These are phyloP conservation scores for Puntigrus tetrazona DNA, from an alignment of 2,113 vertebrate species.

Conservation along the genomic window DNA sequence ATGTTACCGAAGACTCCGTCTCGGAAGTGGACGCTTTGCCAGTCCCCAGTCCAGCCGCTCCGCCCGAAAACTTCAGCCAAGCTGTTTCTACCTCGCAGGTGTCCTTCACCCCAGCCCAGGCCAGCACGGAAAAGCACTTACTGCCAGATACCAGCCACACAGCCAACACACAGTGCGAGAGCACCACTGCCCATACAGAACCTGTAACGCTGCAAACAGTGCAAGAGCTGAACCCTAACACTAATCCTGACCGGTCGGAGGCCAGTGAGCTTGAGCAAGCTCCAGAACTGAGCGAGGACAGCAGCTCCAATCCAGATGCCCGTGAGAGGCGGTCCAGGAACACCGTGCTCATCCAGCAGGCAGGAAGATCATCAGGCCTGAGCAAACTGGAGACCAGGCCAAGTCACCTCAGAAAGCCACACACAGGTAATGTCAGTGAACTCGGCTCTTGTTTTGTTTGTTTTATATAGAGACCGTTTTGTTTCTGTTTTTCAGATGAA, in stretches of 20 bases:
- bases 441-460: not conserved
- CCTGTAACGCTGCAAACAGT: conserved; percentile 63
- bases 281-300: conserved; percentile 66
- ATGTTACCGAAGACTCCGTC: conserved; percentile 89
- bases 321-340: conserved; percentile 65
- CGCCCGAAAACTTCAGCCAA: conserved; percentile 71
- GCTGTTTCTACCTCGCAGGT: conserved; percentile 79
- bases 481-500: not conserved
- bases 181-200: conserved; percentile 54
- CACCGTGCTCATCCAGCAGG: conserved; percentile 66
- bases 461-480: not conserved
- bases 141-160: conserved; percentile 70
- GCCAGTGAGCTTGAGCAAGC: conserved; percentile 67
- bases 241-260: conserved; percentile 56
- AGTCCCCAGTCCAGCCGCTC: conserved; percentile 74
- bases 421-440: conserved; percentile 66
- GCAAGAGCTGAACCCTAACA: conserved; percentile 32
- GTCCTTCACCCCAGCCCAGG: conserved; percentile 69
- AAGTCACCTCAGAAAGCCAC: conserved; percentile 75
- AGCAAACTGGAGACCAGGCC: conserved; percentile 73
- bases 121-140: conserved; percentile 63
- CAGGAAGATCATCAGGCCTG: conserved; percentile 63
- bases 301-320: conserved; percentile 68
- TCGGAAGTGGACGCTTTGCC: conserved; percentile 86
- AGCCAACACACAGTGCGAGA: conserved; percentile 74